Base-by-base conservation (phyloP, 2,113 vertebrate genomes). In the Thomomys bottae region DNA sequence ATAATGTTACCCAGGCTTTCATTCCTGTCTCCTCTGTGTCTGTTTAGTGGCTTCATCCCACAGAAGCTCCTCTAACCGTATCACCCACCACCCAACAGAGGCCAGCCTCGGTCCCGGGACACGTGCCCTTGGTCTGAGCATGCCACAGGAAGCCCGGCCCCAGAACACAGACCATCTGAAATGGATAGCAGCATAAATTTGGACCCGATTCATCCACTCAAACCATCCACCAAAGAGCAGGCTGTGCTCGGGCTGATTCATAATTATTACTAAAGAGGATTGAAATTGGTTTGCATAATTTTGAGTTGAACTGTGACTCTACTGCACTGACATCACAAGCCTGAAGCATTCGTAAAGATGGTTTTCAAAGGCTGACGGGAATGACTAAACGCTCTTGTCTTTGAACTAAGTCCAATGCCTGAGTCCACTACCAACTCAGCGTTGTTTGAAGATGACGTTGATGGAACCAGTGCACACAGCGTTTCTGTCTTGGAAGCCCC, bases 1-100 rank as follows among this genome's bases (percentile, higher is more conserved):
- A 0, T 0, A 1, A 3, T 0, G 20, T 0, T 0, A 2, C 21
- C 1, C 34, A 0, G 1, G 0, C 40, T n/a, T 42, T 24, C 7
- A 9, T 1, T 63, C 54, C 87, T 38, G 34, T 24, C 26, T 38
- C 18, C 0, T 4, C 23, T 24, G 0, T 15, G 83, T 63, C 68
- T 18, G 12, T 12, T 34, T 24, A 4, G 0, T 2, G 36, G 28
- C n/a, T 67, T 21, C 18, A 2, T 49, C 42, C 14, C 24, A 17
- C 8, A 54, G 14, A 77, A 26, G 23, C 20, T 59, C n/a, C 45
- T 83, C 30, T 2, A 42, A 8, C 14, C 10, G 15, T 42, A 30
- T 67, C n/a, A 21, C 34, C 18, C 4, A 28, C 18, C 4, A 28
- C 54, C 23, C 3, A 45, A 12, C 61, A 36, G 32, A 36, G 34